phyloP scores from a whole-genome alignment of 2,113 vertebrate genomes.

The Phrynosoma platyrhinos region DNA sequence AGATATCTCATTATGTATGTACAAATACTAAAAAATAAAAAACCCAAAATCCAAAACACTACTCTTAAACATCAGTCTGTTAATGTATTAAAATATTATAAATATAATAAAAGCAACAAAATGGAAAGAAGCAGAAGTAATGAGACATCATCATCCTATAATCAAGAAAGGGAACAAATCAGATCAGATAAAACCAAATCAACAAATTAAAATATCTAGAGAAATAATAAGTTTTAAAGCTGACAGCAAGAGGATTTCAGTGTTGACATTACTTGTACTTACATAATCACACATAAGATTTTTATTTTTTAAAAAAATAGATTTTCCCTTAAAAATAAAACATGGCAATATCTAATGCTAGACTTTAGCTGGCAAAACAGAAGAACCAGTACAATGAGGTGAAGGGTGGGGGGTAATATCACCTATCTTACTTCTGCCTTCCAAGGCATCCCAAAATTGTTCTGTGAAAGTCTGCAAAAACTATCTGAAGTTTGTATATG shows the following conservation, averaged over 20 bases:
- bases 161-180: not conserved
- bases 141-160: not conserved
- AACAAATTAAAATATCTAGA: not conserved
- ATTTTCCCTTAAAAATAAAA: not conserved
- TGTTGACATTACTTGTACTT: not conserved
- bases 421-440: not conserved
- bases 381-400: no score
- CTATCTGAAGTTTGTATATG: no score
- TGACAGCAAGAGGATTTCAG: not conserved
- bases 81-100: not conserved
- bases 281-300: not conserved
- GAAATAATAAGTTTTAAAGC: not conserved
- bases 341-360: not conserved
- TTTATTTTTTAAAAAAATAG: not conserved
- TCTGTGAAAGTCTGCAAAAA: no score
- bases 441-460: no score
- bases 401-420: no score
- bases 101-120: not conserved
- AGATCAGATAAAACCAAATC: not conserved
- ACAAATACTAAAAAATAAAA: no score
- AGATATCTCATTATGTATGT: no score
- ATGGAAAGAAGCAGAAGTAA: not conserved
- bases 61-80: not conserved
- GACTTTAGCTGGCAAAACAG: no score
- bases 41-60: not conserved